A percentile compares a stretch with the other conserved stretches of the same genome.
Evolutionary conservation across 2,797 vertebrate genomes (phyloP).

Genomic region (Darevskia nairensis): DNA sequence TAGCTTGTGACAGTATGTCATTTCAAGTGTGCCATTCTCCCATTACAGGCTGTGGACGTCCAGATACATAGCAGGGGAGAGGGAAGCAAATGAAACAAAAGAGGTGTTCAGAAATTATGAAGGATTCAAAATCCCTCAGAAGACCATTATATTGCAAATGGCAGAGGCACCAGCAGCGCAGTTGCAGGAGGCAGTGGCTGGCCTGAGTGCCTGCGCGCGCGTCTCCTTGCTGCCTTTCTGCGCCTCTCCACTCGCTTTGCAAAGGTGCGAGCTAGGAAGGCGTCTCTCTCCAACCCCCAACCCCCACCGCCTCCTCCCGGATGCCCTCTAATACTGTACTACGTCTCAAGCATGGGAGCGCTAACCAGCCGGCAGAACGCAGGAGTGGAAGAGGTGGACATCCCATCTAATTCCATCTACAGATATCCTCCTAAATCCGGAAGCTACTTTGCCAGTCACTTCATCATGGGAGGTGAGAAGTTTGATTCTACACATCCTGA

Average conservation of each 20-base stretch:
- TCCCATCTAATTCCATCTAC: conserved; percentile 93
- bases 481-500: conserved; percentile 97
- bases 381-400: conserved; percentile 96
- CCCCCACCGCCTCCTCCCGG: neutral
- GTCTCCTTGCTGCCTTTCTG: neutral
- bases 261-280: neutral
- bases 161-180: neutral
- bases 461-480: conserved; percentile 99
- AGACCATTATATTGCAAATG: conserved; percentile 7
- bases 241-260: neutral
- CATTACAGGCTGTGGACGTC: neutral
- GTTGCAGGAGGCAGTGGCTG: neutral
- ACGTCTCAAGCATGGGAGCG: conserved; percentile 87
- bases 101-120: neutral
- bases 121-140: conserved; percentile 26
- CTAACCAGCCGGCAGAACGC: conserved; percentile 96
- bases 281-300: no score
- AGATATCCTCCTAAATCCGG: conserved; percentile 98
- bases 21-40: neutral
- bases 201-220: neutral
- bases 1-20: neutral
- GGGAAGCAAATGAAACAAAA: neutral
- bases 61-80: neutral
- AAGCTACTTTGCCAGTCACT: conserved; percentile 98
- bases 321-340: neutral